Evolutionary conservation across 2,113 vertebrate genomes (phyloP), one percentile per base, ranked within the genome.

Genomic region (Gallinago media): DNA sequence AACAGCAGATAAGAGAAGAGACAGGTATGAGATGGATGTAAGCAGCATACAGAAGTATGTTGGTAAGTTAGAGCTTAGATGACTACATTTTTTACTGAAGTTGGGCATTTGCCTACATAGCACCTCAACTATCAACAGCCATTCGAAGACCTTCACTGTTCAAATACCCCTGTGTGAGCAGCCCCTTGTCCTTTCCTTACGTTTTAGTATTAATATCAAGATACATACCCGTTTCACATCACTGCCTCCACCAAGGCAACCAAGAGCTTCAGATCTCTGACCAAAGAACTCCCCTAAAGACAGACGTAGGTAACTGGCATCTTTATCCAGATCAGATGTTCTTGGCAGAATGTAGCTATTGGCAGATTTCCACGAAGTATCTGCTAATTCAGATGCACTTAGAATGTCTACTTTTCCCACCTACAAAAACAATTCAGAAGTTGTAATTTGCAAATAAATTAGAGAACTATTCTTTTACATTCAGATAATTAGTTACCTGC

Each of bases 201-300:
- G 20, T 23, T 18, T 58, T 72, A 27, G 16, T 11, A n/a, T 20
- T 21, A 66, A 47, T 4, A 15, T 18, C 15, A 29, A 72, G 61
- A 63, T 88, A 98, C 98, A 95, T 81, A 99, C 99, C 98, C 99
- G 97, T 98, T 99, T 99, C 67, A 99, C 97, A 73, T 88, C 91
- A 72, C 97, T 95, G 46, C 96, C 96, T 94, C 98, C 98, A 75
- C 99, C 99, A 62, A 99, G 98, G 92, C 99, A 99, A 73, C 99
- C 99, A 36, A 99, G 98, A 85, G 99, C 99, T 98, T 99, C 99
- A 25, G 99, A 99, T 66, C 99, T 98, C 90, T 99, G 98, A 77
- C 98, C 98, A 94, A 99, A 99, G 91, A 99, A 99, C 84, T 99
- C 98, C 15, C 99, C 99, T 42, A 99, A 94, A 85, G 99, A 99